These are phyloP conservation scores for Cataglyphis hispanica DNA, from an alignment of 1,140 invertebrate genomes.

Conservation along the genomic window DNA sequence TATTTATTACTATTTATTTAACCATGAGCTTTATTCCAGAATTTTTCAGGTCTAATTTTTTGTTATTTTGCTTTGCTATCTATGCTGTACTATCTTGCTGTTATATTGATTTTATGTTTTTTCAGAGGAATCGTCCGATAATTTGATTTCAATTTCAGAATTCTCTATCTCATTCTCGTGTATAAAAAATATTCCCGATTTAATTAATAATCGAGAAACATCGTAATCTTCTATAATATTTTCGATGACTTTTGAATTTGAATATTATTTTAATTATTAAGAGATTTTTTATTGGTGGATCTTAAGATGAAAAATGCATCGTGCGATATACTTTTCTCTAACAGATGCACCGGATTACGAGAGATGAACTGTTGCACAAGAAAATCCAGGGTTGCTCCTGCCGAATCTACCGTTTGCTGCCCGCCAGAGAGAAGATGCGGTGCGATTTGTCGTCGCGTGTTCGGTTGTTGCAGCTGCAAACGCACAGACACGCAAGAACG, in stretches of 20 bases:
- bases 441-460: constrained; percentile 78
- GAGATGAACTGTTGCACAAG: constrained; percentile 77
- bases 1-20: constrained; percentile 4
- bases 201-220: not conserved
- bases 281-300: not conserved
- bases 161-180: not conserved
- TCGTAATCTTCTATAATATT: not conserved
- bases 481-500: constrained; percentile 74
- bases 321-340: not conserved
- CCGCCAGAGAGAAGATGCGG: constrained; percentile 81
- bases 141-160: not conserved
- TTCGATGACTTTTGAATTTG: not conserved
- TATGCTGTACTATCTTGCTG: not conserved
- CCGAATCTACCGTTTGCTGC: constrained; percentile 78
- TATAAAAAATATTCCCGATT: not conserved
- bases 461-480: constrained; percentile 76
- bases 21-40: not conserved
- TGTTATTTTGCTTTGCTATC: not conserved
- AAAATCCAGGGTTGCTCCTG: constrained; percentile 78
- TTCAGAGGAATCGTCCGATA: not conserved
- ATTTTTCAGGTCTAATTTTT: not conserved
- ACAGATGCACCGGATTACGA: constrained; percentile 77
- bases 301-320: not conserved
- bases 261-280: not conserved
- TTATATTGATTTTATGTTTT: constrained; percentile 12